Evolutionary conservation across 1,140 invertebrate genomes (phyloP), one percentile per base, ranked within the genome.

Genomic region (Cydia strobilella): DNA sequence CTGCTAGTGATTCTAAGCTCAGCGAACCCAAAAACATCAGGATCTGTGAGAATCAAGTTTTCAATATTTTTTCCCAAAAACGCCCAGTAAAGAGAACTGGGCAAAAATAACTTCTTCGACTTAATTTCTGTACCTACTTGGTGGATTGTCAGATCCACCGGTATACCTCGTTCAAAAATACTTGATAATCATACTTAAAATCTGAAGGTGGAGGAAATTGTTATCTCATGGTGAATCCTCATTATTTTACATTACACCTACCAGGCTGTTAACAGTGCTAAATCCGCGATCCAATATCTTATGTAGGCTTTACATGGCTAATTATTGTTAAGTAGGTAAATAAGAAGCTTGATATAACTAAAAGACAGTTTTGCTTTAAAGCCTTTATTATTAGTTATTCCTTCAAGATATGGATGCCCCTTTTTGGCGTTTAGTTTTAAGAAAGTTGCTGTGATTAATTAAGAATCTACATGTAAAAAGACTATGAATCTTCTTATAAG

Each of bases 351-450:
- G 9, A 59, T 59, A 59, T 9, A 59, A 59, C 54, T 59, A 59
- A 59, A 59, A 59, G 54, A 59, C 54, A 7, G 54, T 59, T 59
- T 59, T 20, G 54, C 54, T 59, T 59, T 59, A 59, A 59, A 59
- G 20, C 54, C 54, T n/a, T n/a, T 59, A 23, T 23, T 59, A 59
- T 59, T 23, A 23, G 10, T 59, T 59, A 23, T 59, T 23, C 54
- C 54, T 20, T 59, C 20, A 59, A 59, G 54, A 59, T 23, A 10
- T n/a, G 9, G 4, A 23, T n/a, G 54, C 54, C 54, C 13, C 54
- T 59, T n/a, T 23, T 59, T 59, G 54, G 54, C 54, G 54, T 59
- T 54, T 54, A 59, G 54, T 59, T 23, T 20, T 59, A 59, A 59
- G 18, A 23, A 59, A 59, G 54, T 59, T 59, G 54, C 54, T 59